Percentiles rank a stretch among this genome's conserved stretches.
Evolutionary conservation across 2,113 vertebrate species (phyloP).

Genomic region (Poicephalus gulielmi): DNA sequence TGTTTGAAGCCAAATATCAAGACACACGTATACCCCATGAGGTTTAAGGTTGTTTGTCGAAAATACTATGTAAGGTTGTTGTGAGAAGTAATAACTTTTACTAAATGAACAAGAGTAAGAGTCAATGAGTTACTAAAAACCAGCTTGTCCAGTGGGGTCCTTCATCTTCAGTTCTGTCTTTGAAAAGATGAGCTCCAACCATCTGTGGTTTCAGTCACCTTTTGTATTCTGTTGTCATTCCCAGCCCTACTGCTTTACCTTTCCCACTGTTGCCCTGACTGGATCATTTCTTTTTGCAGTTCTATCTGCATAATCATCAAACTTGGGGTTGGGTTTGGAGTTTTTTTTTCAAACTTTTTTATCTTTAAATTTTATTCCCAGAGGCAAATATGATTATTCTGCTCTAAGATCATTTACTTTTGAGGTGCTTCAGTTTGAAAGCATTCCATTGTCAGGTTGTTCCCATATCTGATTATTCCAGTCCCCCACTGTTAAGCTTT

Average conservation of each 20-base stretch:
- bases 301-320: slow-evolving; percentile 72
- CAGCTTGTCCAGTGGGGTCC: neutral
- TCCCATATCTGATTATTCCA: slow-evolving; percentile 71
- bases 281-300: slow-evolving; percentile 36
- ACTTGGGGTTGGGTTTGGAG: neutral
- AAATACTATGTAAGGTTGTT: neutral
- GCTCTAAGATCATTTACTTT: slow-evolving; percentile 62
- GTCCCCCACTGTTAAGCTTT: slow-evolving; percentile 73
- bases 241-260: slow-evolving; percentile 1
- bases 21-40: neutral
- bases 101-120: neutral
- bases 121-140: neutral
- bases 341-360: slow-evolving; percentile 56
- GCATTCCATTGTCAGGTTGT: slow-evolving; percentile 58
- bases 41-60: slow-evolving; percentile 15
- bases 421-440: slow-evolving; percentile 65
- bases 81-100: neutral
- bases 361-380: slow-evolving; percentile 70
- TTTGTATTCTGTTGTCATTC: slow-evolving; percentile 11
- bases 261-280: slow-evolving; percentile 35
- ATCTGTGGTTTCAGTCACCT: slow-evolving; percentile 4
- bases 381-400: slow-evolving; percentile 71
- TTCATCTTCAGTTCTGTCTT: neutral
- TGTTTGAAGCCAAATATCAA: neutral
- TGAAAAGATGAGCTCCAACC: neutral